Percentiles rank a stretch among this genome's conserved stretches.
phyloP scores from a whole-genome alignment of 2,888 invertebrate species.

The Exephanes ischioxanthus region DNA sequence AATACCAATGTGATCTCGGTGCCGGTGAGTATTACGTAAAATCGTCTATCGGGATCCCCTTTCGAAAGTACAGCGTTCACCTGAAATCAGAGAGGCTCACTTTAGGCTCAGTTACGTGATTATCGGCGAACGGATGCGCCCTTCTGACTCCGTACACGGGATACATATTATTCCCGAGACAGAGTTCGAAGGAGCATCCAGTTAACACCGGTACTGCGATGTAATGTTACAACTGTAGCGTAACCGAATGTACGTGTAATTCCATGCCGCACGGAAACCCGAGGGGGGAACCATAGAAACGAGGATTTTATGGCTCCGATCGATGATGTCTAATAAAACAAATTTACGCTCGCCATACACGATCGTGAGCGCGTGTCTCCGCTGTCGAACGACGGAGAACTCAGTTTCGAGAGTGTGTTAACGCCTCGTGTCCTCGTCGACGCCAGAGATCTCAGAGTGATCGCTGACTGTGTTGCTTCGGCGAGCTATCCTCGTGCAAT shows the following conservation, averaged over 20 bases:
- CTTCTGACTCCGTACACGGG: neutral
- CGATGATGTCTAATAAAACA: slow-evolving; percentile 46
- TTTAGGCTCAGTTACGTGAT: neutral
- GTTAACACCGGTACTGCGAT: neutral
- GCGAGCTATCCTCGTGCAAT: slow-evolving; percentile 29
- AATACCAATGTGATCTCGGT: slow-evolving; percentile 56
- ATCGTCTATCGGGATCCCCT: slow-evolving; percentile 30
- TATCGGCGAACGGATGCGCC: neutral
- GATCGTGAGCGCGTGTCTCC: slow-evolving; percentile 32
- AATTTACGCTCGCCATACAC: slow-evolving; percentile 30
- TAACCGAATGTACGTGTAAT: neutral
- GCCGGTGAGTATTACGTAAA: slow-evolving; percentile 52
- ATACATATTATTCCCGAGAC: slow-evolving; percentile 3
- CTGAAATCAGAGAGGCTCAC: slow-evolving; percentile 1
- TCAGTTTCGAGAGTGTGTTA: neutral
- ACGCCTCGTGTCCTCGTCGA: slow-evolving; percentile 6
- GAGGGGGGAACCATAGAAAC: slow-evolving; percentile 1
- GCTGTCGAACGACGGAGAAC: slow-evolving; percentile 12
- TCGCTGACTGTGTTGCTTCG: neutral
- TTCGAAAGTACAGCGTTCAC: slow-evolving; percentile 45
- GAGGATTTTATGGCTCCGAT: slow-evolving; percentile 32
- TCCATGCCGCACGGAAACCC: no score
- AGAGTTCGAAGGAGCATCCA: slow-evolving; percentile 5
- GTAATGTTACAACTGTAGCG: neutral
- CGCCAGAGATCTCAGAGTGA: neutral